Conservation (phyloP, 37 sponge, comb jelly and placozoan species). For the Petrosia ficiformis region DNA sequence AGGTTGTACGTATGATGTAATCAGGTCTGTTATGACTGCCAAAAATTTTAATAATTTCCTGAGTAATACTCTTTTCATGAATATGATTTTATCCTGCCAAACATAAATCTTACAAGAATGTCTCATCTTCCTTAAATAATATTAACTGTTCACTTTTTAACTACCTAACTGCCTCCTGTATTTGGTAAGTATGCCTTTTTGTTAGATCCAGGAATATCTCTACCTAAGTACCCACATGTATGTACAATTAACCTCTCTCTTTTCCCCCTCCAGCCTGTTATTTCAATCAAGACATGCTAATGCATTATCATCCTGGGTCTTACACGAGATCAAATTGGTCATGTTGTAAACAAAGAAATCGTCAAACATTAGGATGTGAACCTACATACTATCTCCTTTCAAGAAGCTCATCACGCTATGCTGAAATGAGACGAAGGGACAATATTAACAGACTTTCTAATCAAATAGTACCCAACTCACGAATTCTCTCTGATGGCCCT, state of each 20-base stretch:
- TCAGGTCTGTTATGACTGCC: no score
- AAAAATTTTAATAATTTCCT: neutral
- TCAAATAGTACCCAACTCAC: neutral
- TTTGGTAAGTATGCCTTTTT: no score
- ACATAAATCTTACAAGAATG: no score
- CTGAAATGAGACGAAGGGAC: constrained; percentile 62
- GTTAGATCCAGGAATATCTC: no score
- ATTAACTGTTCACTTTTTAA: no score
- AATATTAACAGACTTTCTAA: constrained; percentile 19
- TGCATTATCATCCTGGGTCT: constrained; percentile 78
- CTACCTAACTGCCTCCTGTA: no score
- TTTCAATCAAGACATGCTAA: constrained; percentile 71
- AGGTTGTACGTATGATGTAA: no score
- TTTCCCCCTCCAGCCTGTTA: constrained; percentile 40
- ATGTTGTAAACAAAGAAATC: constrained; percentile 49
- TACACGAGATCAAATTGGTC: constrained; percentile 46
- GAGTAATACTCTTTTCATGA: no score
- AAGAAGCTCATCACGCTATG: constrained; percentile 64
- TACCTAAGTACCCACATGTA: no score
- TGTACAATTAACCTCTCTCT: no score
- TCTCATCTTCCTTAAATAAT: no score
- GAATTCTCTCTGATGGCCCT: neutral
- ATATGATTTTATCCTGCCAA: no score
- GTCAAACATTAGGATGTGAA: constrained; percentile 61
- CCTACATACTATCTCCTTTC: constrained; percentile 75